Percentiles rank a stretch among this genome's conserved stretches.
Evolutionary conservation across 2,113 vertebrate species (phyloP).

Genomic region (Spea multiplicata): DNA sequence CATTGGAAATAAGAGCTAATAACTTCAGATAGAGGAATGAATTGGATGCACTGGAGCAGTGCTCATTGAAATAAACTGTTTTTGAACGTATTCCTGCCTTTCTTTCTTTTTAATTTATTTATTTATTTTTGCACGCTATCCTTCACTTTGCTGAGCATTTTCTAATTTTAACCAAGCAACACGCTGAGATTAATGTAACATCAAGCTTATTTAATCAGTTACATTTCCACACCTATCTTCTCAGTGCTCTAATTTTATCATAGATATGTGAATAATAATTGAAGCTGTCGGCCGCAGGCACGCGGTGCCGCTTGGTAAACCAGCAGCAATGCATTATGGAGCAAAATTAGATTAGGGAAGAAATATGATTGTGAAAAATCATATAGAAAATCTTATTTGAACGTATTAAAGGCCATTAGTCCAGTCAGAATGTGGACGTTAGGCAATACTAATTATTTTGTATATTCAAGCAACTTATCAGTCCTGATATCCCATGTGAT

Average conservation of each 20-base stretch:
- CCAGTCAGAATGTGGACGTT: no score
- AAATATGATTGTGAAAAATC: constrained; percentile 11
- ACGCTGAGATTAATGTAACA: constrained; percentile 23
- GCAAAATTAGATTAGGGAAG: constrained; percentile 21
- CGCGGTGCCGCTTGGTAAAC: not conserved
- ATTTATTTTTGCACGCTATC: not conserved
- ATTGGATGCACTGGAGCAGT: no score
- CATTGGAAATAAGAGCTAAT: no score
- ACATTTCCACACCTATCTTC: constrained; percentile 36
- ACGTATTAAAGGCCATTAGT: not conserved
- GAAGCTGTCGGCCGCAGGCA: constrained; percentile 41
- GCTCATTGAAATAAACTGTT: no score
- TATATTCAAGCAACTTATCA: no score
- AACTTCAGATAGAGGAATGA: no score
- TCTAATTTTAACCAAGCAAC: constrained; percentile 43
- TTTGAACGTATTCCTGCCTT: no score
- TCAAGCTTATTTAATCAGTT: not conserved
- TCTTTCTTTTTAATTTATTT: not conserved
- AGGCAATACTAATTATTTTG: no score
- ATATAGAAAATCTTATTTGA: not conserved
- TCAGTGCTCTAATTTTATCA: constrained; percentile 23
- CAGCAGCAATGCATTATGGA: not conserved
- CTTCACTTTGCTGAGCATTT: constrained; percentile 34
- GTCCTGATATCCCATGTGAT: no score
- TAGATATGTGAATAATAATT: constrained; percentile 41